These are phyloP conservation scores for Dasypolia templi DNA, from an alignment of 2,888 invertebrate genomes.

Conservation along the genomic window DNA sequence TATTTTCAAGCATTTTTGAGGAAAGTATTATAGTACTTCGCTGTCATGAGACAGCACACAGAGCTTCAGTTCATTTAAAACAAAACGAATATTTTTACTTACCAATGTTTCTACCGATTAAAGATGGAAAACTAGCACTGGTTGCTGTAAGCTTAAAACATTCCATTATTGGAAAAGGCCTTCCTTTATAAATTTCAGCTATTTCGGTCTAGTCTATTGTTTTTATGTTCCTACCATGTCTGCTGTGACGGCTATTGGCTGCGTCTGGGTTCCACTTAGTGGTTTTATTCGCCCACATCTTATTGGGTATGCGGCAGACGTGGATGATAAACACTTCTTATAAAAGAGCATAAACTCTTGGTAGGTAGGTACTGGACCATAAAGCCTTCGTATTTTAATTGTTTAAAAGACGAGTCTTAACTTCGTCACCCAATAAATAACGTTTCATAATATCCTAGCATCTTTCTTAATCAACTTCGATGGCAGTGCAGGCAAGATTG, in stretches of 20 bases:
- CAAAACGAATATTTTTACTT: not conserved
- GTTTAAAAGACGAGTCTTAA: not conserved
- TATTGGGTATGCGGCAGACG: too few species aligned
- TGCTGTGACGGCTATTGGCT: not conserved
- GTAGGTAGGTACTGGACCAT: not conserved
- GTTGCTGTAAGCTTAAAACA: not conserved
- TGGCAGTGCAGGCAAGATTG: conserved; percentile 2
- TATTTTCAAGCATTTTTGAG: too few species aligned
- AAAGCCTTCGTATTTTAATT: not conserved
- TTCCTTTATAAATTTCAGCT: not conserved
- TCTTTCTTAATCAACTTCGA: conserved; percentile 13
- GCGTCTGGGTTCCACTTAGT: not conserved
- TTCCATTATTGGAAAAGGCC: not conserved
- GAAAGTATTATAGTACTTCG: not conserved
- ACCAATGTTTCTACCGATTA: not conserved
- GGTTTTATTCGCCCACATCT: not conserved
- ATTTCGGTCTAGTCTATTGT: not conserved
- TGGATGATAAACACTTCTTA: not conserved
- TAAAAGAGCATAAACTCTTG: not conserved
- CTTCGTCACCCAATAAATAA: conserved; percentile 1
- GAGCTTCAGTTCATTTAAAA: not conserved
- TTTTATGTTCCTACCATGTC: not conserved
- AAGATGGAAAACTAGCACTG: not conserved
- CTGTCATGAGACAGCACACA: too few species aligned
- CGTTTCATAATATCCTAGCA: conserved; percentile 2